A percentile compares a stretch with the other conserved stretches of the same genome.
Conservation (phyloP, 2,113 vertebrate genomes). For the Semnornis frantzii region DNA sequence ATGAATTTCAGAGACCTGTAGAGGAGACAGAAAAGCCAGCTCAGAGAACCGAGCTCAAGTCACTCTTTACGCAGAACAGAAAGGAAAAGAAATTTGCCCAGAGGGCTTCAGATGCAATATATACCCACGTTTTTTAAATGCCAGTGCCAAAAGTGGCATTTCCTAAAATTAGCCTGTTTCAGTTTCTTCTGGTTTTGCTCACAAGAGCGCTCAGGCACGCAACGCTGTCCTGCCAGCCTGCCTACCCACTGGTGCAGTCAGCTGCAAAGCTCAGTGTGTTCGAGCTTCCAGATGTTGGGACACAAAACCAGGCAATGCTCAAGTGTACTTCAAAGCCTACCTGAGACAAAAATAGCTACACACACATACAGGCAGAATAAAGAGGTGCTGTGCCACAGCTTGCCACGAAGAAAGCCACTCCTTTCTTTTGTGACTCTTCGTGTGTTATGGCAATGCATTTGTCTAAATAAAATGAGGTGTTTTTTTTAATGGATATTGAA, state of each 20-base stretch:
- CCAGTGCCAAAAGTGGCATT: neutral
- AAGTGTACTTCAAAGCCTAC: neutral
- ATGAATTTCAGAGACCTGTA: neutral
- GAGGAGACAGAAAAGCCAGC: neutral
- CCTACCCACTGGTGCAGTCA: neutral
- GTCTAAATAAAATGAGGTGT: neutral
- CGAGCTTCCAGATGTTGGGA: neutral
- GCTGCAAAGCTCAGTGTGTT: neutral
- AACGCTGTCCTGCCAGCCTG: neutral
- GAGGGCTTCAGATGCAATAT: neutral
- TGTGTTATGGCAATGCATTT: neutral
- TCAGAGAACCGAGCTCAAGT: neutral
- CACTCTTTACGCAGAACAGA: neutral
- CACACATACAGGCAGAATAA: neutral
- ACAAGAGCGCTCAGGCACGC: rapidly evolving
- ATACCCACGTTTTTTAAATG: neutral
- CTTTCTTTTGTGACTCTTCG: neutral
- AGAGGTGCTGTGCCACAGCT: neutral
- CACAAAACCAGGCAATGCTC: neutral
- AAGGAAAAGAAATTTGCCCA: neutral
- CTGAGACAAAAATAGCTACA: neutral
- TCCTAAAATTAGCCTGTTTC: neutral
- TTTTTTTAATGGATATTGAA: neutral
- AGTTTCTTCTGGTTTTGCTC: neutral
- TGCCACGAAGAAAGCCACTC: neutral